Evolutionary conservation across 2,888 invertebrate species (phyloP), one percentile per base, ranked within the genome.

Genomic region (Sminthurinus aureus): DNA sequence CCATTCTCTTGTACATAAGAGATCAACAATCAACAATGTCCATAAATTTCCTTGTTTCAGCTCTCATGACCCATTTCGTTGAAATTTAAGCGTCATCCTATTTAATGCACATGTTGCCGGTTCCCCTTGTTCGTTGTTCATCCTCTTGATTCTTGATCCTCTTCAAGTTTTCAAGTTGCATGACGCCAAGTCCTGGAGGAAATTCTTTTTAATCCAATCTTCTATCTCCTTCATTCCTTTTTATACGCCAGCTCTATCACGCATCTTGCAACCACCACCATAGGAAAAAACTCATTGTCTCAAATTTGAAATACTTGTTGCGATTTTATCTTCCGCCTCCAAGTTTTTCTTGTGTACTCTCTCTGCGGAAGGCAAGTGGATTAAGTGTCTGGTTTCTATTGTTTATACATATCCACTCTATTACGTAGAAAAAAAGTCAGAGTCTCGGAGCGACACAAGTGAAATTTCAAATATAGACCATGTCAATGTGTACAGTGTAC

Each of bases 231-330:
- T 52, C n/a, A n/a, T n/a, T n/a, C n/a, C n/a, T n/a, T n/a, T n/a
- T n/a, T n/a, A n/a, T n/a, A n/a, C n/a, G n/a, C n/a, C n/a, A n/a
- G n/a, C n/a, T n/a, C n/a, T n/a, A n/a, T n/a, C n/a, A n/a, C 13
- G 52, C 13, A 13, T 52, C 13, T 8, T 52, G 52, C 13, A 52
- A 52, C 52, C 52, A 52, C 9, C 52, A 11, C 8, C 52, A 52
- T 52, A 74, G n/a, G 38, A 75, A 50, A 26, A 75, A 75, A 51
- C 51, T 26, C 50, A 75, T 75, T 51, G 73, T 73, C 24, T 22
- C 22, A 73, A 15, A 18, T 51, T 13, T 13, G 58, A 9, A 58
- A 58, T 6, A 58, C 51, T 20, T n/a, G 75, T n/a, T 51, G 75
- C 75, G 50, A 18, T 71, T 50, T 15, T 75, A 51, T 26, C n/a